Base-by-base conservation (phyloP, 1,140 invertebrate species). In the Magallana angulata region DNA sequence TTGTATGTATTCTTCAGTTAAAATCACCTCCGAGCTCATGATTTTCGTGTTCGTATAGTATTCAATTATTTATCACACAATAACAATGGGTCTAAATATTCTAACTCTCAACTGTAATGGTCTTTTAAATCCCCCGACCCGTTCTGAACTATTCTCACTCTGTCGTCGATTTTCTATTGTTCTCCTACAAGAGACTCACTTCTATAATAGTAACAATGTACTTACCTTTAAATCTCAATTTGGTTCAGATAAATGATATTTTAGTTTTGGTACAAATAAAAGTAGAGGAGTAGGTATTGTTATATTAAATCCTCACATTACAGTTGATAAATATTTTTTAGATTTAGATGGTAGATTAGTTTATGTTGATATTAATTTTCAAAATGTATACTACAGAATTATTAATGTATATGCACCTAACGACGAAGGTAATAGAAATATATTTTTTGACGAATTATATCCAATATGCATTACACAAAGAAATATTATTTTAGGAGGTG, bases 371-470 rank as follows among this genome's bases (percentile, higher is more conserved):
- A 80, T 85, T 80, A 57, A 76, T 6, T 24, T 85, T 83, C 16
- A 59, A 57, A 30, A 82, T 80, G 7, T 76, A 30, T 12, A 64
- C 12, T 87, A 85, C 76, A 71, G 91, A 59, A 57, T 91, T 14
- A 30, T 88, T n/a, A 88, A 88, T 89, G 58, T 89, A 24, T 91
- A 91, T 88, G 82, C 85, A 56, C 90, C 91, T 64, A 87, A 84
- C 62, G 57, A 18, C 57, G 60, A 3, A n/a, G 30, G 9, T 24
- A 24, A 0, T 85, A 89, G n/a, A 80, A 90, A 76, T 56, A 58
- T 80, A 11, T 90, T 89, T 87, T 86, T 90, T 87, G 12, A 68
- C 14, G n/a, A 80, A 62, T 16, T 91, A 30, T n/a, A 86, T 36
- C 86, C 59, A n/a, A 68, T 84, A 86, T 64, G 89, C 8, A 80